These are phyloP conservation scores for Patella pellucida DNA, from an alignment of 2,888 invertebrate genomes.

Conservation along the genomic window DNA sequence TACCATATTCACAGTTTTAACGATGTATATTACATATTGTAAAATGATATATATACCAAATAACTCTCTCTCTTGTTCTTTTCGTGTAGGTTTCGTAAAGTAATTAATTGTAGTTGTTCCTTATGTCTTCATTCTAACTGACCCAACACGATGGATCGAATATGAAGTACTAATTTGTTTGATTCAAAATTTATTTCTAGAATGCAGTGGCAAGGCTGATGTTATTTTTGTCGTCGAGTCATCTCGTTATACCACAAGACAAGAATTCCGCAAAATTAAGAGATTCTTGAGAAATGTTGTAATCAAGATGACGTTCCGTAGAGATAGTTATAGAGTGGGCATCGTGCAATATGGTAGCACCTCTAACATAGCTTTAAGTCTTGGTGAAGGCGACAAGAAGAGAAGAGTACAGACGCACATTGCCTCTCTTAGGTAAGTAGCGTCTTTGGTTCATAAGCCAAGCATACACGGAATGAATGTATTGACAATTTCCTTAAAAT, in stretches of 20 bases:
- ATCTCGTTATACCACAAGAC: constrained; percentile 59
- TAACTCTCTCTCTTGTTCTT: no score
- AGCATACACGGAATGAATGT: no score
- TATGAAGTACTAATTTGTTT: neutral
- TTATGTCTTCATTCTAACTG: no score
- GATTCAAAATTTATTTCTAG: constrained; percentile 32
- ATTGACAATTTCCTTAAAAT: no score
- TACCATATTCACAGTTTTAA: no score
- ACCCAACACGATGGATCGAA: no score
- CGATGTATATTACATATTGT: no score
- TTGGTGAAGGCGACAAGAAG: constrained; percentile 49
- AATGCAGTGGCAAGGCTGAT: constrained; percentile 55
- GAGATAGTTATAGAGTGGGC: constrained; percentile 55
- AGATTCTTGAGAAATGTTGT: constrained; percentile 55
- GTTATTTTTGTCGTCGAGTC: constrained; percentile 64
- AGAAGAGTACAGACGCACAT: constrained; percentile 48
- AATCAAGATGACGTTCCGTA: constrained; percentile 56
- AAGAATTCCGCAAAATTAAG: constrained; percentile 49
- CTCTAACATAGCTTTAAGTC: constrained; percentile 46
- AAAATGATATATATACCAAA: no score
- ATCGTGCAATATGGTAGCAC: constrained; percentile 55
- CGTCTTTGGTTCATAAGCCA: no score
- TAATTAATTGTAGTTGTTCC: no score
- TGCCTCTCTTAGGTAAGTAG: constrained; percentile 55
- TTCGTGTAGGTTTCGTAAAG: no score